Evolutionary conservation across 2,888 invertebrate genomes (phyloP).

Genomic region (Microctonus brassicae): DNA sequence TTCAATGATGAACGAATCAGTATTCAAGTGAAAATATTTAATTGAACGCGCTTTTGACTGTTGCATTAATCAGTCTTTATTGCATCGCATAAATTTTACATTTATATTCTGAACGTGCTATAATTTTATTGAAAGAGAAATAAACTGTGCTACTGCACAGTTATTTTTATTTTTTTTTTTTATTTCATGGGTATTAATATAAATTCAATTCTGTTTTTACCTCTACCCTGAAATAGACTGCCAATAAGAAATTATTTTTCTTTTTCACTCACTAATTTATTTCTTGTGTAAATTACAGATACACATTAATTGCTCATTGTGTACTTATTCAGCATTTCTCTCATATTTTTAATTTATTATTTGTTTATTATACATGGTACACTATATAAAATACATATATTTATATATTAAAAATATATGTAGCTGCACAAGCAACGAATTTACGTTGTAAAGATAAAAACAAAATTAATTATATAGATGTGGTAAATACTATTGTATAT

Average conservation of each 20-base stretch:
- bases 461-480: not conserved
- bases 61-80: not conserved
- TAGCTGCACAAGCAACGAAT: not conserved
- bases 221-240: not conserved
- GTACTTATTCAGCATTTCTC: not conserved
- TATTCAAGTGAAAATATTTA: constrained; percentile 21
- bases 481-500: constrained; percentile 7
- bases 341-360: not conserved
- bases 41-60: constrained; percentile 6
- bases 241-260: not conserved
- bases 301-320: not conserved
- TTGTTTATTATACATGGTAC: not conserved
- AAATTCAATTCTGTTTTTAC: not conserved
- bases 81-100: not conserved
- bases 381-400: not conserved
- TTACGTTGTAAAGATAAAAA: not conserved
- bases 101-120: not conserved
- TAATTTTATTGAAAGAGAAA: not conserved
- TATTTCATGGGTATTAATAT: not conserved
- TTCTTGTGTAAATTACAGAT: not conserved
- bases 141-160: not conserved
- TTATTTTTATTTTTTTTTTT: not conserved
- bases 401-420: not conserved
- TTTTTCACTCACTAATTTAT: not conserved
- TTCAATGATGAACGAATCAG: constrained; percentile 24